Conservation (phyloP, 2,888 invertebrate species). For the Steinernema hermaphroditum region DNA sequence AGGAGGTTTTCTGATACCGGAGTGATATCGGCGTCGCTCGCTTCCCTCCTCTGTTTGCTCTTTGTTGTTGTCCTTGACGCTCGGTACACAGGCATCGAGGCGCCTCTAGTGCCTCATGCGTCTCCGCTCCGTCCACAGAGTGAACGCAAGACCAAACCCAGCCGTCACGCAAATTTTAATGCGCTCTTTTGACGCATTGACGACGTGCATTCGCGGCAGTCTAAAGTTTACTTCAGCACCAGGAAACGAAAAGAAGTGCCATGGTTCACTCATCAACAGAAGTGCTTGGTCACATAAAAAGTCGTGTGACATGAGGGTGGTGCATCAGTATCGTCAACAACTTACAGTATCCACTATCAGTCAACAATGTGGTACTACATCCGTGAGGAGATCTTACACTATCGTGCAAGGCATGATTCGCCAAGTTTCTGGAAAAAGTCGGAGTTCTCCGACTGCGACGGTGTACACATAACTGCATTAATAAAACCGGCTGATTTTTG, state of each 20-base stretch:
- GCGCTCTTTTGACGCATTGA: neutral
- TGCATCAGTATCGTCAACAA: too few species aligned
- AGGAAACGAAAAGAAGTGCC: neutral
- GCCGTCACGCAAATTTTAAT: slow-evolving; percentile 3
- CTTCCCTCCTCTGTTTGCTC: slow-evolving; percentile 16
- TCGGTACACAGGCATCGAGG: neutral
- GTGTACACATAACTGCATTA: too few species aligned
- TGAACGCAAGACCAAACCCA: neutral
- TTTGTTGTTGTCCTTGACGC: slow-evolving; percentile 22
- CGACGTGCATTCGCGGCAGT: slow-evolving; percentile 24
- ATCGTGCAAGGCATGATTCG: too few species aligned
- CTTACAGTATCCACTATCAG: too few species aligned
- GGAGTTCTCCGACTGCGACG: too few species aligned
- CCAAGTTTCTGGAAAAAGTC: too few species aligned
- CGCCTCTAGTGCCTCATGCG: neutral
- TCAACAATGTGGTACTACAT: too few species aligned
- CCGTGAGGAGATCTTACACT: too few species aligned
- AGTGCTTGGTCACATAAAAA: too few species aligned
- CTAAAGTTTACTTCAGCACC: slow-evolving; percentile 12
- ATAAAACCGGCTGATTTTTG: too few species aligned
- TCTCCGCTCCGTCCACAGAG: neutral
- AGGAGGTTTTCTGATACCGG: neutral
- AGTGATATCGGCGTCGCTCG: neutral
- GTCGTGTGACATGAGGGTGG: too few species aligned
- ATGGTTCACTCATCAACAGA: too few species aligned